Percentiles rank a stretch among this genome's conserved stretches.
These are phyloP conservation scores for Stratiomys singularior DNA, from an alignment of 2,888 invertebrate species.

Conservation along the genomic window DNA sequence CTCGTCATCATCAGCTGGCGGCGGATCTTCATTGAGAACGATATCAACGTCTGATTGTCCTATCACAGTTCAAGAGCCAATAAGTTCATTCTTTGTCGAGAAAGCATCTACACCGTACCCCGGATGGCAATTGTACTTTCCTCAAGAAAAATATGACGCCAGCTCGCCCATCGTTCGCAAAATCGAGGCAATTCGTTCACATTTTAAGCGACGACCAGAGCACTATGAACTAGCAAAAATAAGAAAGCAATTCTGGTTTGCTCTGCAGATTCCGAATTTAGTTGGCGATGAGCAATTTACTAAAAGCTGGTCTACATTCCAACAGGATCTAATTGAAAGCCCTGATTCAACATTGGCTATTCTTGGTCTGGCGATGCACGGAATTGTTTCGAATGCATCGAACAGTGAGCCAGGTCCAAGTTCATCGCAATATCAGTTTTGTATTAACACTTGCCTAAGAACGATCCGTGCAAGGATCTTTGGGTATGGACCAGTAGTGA, in stretches of 20 bases:
- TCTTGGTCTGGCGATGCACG: constrained; percentile 83
- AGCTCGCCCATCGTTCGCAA: constrained; percentile 67
- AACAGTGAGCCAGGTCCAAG: not conserved
- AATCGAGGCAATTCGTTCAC: constrained; percentile 69
- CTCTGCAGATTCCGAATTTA: constrained; percentile 70
- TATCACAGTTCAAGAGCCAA: not conserved
- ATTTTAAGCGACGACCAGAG: constrained; percentile 62
- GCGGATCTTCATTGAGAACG: too few relatives aligned
- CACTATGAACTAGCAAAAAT: constrained; percentile 56
- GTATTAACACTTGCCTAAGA: constrained; percentile 49
- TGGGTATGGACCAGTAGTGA: constrained; percentile 74
- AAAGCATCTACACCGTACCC: constrained; percentile 65
- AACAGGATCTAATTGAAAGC: constrained; percentile 72
- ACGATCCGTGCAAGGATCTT: constrained; percentile 69
- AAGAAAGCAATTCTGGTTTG: constrained; percentile 55
- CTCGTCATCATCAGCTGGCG: not conserved
- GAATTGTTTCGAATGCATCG: constrained; percentile 66
- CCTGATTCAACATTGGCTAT: constrained; percentile 76
- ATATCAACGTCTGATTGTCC: not conserved
- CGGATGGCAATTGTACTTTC: constrained; percentile 84
- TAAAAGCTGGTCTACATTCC: constrained; percentile 72
- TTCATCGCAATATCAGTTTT: not conserved
- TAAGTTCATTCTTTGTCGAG: constrained; percentile 9
- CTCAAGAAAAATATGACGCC: constrained; percentile 70
- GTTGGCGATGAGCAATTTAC: constrained; percentile 69